A percentile compares a stretch with the other conserved stretches of the same genome.
Conservation (phyloP, 2,113 vertebrate genomes). For the Spea bombifrons region DNA sequence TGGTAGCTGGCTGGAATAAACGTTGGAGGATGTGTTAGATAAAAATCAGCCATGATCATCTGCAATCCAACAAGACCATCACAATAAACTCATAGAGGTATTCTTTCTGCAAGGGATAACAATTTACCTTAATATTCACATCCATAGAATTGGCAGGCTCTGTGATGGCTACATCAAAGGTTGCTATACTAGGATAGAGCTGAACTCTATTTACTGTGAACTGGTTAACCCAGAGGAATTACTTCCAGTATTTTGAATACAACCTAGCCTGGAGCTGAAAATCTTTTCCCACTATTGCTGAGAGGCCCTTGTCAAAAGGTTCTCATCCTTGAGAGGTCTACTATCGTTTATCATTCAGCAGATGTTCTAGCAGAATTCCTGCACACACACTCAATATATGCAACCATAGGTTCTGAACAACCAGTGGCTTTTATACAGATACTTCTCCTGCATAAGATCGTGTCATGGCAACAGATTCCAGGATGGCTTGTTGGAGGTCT, state of each 20-base stretch:
- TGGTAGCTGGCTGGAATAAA: slow-evolving; percentile 25
- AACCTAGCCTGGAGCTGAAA: slow-evolving; percentile 19
- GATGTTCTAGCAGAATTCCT: slow-evolving; percentile 1
- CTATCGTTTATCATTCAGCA: neutral
- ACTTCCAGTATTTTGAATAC: neutral
- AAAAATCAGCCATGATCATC: too few relatives aligned
- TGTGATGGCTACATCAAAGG: too few relatives aligned
- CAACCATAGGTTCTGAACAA: slow-evolving; percentile 55
- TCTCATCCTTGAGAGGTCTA: neutral
- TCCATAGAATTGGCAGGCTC: too few relatives aligned
- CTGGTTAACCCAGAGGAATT: slow-evolving; percentile 6
- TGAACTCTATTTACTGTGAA: neutral
- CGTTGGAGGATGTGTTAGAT: slow-evolving; percentile 3
- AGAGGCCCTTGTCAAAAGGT: slow-evolving; percentile 38
- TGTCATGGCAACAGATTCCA: slow-evolving; percentile 69
- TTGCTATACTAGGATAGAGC: too few relatives aligned
- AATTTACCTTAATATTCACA: too few relatives aligned
- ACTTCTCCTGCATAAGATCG: slow-evolving; percentile 62
- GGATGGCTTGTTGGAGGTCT: slow-evolving; percentile 59
- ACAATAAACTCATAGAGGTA: too few relatives aligned
- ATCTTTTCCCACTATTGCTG: slow-evolving; percentile 35
- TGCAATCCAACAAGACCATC: too few relatives aligned
- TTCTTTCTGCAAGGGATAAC: too few relatives aligned
- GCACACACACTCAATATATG: slow-evolving; percentile 33
- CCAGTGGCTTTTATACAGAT: slow-evolving; percentile 69